Evolutionary conservation across 2,888 invertebrate genomes (phyloP).

Genomic region (Coecobrya sp.): DNA sequence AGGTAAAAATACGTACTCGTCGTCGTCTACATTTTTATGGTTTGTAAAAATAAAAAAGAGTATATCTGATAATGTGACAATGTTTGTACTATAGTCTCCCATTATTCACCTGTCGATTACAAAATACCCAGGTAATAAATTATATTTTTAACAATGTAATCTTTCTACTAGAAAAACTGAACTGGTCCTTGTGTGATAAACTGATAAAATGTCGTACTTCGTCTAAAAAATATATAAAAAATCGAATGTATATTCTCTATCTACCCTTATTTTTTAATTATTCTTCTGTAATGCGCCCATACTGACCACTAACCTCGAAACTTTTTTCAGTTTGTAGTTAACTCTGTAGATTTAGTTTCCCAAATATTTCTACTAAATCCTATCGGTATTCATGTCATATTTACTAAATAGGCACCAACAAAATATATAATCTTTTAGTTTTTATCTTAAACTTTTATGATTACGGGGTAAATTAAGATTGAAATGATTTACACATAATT

Average conservation of each 20-base stretch:
- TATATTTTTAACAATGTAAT: conserved; percentile 39
- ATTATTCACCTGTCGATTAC: neutral
- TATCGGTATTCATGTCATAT: too few relatives aligned
- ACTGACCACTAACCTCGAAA: too few relatives aligned
- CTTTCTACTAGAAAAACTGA: conserved; percentile 48
- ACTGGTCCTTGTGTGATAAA: conserved; percentile 78
- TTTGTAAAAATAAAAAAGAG: neutral
- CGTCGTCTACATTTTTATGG: neutral
- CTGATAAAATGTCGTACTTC: neutral
- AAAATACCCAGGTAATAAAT: neutral
- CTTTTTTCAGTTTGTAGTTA: too few relatives aligned
- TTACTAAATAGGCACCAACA: too few relatives aligned
- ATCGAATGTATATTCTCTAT: neutral
- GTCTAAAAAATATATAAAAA: neutral
- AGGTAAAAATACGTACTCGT: conserved; percentile 1
- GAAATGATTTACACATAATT: too few relatives aligned
- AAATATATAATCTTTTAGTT: too few relatives aligned
- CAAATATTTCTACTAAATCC: too few relatives aligned
- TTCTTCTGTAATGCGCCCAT: too few relatives aligned
- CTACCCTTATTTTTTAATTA: neutral
- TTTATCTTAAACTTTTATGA: too few relatives aligned
- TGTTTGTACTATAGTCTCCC: neutral
- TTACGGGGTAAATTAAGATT: too few relatives aligned
- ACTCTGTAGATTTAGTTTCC: too few relatives aligned
- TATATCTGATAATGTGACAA: neutral